These are phyloP conservation scores for Diuraphis noxia DNA, from an alignment of 1,140 invertebrate genomes.

Conservation along the genomic window DNA sequence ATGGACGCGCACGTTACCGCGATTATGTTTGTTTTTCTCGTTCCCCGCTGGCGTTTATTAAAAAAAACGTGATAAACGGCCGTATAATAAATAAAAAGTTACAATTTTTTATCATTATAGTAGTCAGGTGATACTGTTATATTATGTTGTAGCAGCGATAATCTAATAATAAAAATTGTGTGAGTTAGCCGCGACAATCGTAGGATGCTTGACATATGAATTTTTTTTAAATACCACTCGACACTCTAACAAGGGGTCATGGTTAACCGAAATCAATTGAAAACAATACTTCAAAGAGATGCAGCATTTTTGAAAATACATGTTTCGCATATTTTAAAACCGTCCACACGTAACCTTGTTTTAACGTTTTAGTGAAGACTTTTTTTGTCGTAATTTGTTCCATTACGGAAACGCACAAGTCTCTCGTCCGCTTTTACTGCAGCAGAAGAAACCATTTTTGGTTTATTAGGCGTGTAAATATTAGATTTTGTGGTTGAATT, in stretches of 20 bases:
- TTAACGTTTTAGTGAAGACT: background rate
- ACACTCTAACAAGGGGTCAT: background rate
- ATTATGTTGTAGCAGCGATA: background rate
- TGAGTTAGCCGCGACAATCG: background rate
- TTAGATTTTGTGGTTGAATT: background rate
- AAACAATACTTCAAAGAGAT: background rate
- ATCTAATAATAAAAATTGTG: background rate
- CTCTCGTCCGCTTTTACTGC: background rate
- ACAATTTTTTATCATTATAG: background rate
- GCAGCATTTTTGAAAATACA: background rate
- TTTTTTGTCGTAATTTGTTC: background rate
- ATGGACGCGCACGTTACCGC: background rate
- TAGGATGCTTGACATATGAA: background rate
- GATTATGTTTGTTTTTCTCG: background rate
- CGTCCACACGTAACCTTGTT: background rate
- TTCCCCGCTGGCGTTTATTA: background rate
- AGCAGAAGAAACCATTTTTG: background rate
- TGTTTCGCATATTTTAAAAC: background rate
- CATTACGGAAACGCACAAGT: background rate
- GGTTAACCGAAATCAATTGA: background rate
- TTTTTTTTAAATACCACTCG: constrained; percentile 4
- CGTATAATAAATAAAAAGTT: constrained; percentile 12
- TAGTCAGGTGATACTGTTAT: background rate
- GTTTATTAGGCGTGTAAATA: background rate
- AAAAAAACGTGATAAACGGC: background rate